Evolutionary conservation across 1,140 invertebrate species (phyloP), one percentile per base, ranked within the genome.

Genomic region (Diorhabda sublineata): DNA sequence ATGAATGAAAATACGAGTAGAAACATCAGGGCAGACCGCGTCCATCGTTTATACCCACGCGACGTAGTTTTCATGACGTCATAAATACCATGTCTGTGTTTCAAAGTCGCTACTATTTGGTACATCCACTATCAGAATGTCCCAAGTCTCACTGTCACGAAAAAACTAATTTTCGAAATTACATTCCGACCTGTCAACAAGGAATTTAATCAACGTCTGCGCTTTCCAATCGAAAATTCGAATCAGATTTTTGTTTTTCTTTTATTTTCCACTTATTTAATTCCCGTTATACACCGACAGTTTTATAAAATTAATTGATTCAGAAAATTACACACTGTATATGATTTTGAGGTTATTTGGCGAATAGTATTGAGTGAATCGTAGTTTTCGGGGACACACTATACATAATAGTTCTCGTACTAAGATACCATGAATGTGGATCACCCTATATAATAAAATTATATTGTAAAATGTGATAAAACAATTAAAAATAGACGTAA

Each of bases 61-160:
- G 73, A 66, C 70, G 69, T 68, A 67, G 73, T 71, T 76, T 64
- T 76, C 75, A 76, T 76, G 73, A 73, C 75, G 75, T 71, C 75
- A 64, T 60, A 72, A 74, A 74, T 76, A 76, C 69, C 75, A 76
- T 76, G 75, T 76, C 75, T 73, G 70, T 71, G 74, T 73, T 71
- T 71, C 68, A 70, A 70, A 58, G 70, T 67, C 56, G 66, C 60
- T 73, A 73, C 71, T 71, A 66, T 66, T 68, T 69, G 64, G 69
- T 73, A 73, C 75, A 76, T 76, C 66, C 73, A 76, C 74, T 69
- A 65, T 58, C 45, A 71, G 58, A 74, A 70, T 58, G 61, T 71
- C 72, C 72, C 59, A 65, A 44, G 47, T 56, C 47, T 9, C 64
- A 43, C 64, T 42, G 64, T 26, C 64, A 71, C 69, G 68, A 26